Base-by-base conservation (phyloP, 1,140 invertebrate genomes). In the Drosophila pseudoananassae region DNA sequence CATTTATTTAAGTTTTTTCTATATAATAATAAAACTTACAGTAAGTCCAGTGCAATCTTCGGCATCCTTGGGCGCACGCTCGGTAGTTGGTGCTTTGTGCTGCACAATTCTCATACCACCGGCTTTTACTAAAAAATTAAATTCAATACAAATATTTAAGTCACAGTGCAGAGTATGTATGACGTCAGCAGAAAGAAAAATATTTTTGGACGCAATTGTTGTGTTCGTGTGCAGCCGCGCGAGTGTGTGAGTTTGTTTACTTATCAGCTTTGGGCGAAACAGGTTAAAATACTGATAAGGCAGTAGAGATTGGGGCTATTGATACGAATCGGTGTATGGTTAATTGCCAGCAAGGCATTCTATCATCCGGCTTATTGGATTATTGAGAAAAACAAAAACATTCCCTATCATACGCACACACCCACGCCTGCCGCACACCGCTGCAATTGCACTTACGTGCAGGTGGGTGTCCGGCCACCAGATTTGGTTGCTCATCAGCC, bases 51-150 rank as follows among this genome's bases (percentile, higher is more conserved):
- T 92, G 60, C 91, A 92, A 71, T 92, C 91, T 40, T 93, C 92
- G 7, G 92, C 84, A 81, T 94, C 93, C 84, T 95, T 95, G 3
- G 92, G 82, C 25, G 95, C 93, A 65, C 94, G 94, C 54, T 95
- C 94, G 0, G 93, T 87, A 40, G 94, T 94, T 3, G 95, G 94
- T 5, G 93, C 93, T 92, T 98, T 98, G 84, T 98, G 96, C 78
- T 98, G 97, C 4, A 96, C 97, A 83, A 98, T 97, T 66, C 97
- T 94, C 97, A 98, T 98, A 1, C 97, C 97, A 17, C 97, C 97
- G 66, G 96, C 97, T 93, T 98, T 98, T 0, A 97, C 97, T 98
- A 92, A 61, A 92, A 93, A 83, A 71, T 25, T 3, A 14, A 23
- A 75, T 43, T 51, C 33, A 61, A 1, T 53, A 64, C 33, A 27